Conservation (phyloP, 2,113 vertebrate genomes). For the Zapus hudsonius region DNA sequence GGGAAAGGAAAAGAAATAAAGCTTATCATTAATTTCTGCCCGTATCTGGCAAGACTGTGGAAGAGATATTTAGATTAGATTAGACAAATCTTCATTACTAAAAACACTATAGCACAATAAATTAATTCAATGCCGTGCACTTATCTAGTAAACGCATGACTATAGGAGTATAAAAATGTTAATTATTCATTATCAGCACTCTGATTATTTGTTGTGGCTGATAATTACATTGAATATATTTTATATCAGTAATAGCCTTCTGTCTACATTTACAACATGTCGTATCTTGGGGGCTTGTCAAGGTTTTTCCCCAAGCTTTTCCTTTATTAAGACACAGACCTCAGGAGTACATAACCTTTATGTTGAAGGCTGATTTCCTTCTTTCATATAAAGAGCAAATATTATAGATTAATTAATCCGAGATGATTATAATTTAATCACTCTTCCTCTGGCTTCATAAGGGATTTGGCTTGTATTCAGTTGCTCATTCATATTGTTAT, state of each 20-base stretch:
- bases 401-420: constrained; percentile 99
- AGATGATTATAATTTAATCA: constrained; percentile 99
- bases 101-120: constrained; percentile 86
- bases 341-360: constrained; percentile 96
- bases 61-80: constrained; percentile 87
- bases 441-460: constrained; percentile 91
- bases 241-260: constrained; percentile 99
- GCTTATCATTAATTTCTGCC: constrained; percentile 84
- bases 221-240: constrained; percentile 97
- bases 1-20: constrained; percentile 83
- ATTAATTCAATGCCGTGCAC: constrained; percentile 88
- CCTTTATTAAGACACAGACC: constrained; percentile 96
- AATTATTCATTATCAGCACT: constrained; percentile 98
- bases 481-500: constrained; percentile 89
- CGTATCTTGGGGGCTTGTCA: constrained; percentile 95
- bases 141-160: constrained; percentile 90
- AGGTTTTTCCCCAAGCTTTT: constrained; percentile 91
- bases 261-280: constrained; percentile 93
- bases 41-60: constrained; percentile 88
- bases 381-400: constrained; percentile 97
- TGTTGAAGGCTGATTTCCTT: constrained; percentile 92
- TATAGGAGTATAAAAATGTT: constrained; percentile 97
- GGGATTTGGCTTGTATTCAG: constrained; percentile 91
- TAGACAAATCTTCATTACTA: constrained; percentile 86
- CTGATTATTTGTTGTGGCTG: constrained; percentile 99